These are phyloP conservation scores for Cosmopolites sordidus DNA, from an alignment of 2,888 invertebrate species.

Conservation along the genomic window DNA sequence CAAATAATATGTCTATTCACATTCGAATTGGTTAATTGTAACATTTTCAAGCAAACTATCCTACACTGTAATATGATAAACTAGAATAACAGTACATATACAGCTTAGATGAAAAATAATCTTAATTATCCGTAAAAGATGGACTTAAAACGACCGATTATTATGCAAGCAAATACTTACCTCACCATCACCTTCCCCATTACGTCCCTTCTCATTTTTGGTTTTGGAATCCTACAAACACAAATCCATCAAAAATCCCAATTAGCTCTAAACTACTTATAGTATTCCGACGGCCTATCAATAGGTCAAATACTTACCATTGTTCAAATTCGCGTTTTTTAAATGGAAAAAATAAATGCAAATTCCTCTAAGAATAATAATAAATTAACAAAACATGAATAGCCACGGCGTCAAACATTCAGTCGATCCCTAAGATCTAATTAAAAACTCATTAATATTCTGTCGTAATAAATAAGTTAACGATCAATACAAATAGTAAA, in stretches of 20 bases:
- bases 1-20: too few relatives aligned
- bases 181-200: slow-evolving; percentile 56
- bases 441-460: neutral
- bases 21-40: too few relatives aligned
- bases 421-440: slow-evolving; percentile 9
- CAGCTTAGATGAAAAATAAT: neutral
- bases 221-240: slow-evolving; percentile 58
- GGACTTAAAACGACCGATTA: neutral
- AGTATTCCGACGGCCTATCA: neutral
- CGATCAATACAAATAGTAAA: neutral
- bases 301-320: slow-evolving; percentile 28
- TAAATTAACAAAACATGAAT: slow-evolving; percentile 46
- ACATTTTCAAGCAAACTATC: too few relatives aligned
- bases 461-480: neutral
- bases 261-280: neutral
- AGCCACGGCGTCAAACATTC: slow-evolving; percentile 44
- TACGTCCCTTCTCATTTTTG: slow-evolving; percentile 55
- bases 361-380: slow-evolving; percentile 31
- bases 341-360: slow-evolving; percentile 20
- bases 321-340: slow-evolving; percentile 14
- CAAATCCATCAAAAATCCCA: slow-evolving; percentile 27
- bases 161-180: slow-evolving; percentile 44
- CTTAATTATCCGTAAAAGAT: neutral
- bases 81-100: too few relatives aligned
- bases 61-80: too few relatives aligned